Evolutionary conservation across 2,113 vertebrate genomes (phyloP).

Genomic region (Glaucidium brasilianum): DNA sequence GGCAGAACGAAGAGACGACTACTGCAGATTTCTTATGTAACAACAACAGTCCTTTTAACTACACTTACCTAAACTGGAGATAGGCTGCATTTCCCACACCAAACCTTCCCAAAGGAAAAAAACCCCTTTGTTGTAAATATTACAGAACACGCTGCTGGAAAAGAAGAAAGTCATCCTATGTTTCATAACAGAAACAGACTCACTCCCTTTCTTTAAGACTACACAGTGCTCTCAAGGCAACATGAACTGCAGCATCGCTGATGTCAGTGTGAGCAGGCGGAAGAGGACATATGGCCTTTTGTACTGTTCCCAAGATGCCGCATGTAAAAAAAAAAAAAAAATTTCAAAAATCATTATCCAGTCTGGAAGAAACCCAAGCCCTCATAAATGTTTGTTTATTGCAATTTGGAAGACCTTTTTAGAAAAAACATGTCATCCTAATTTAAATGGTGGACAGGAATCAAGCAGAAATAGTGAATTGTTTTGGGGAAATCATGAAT

Average conservation of each 20-base stretch:
- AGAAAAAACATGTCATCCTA: not conserved
- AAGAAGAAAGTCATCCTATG: not conserved
- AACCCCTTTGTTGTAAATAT: not conserved
- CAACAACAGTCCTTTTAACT: not conserved
- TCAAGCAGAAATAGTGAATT: not conserved
- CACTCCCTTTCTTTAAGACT: not conserved
- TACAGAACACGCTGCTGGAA: not conserved
- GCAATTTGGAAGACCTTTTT: not conserved
- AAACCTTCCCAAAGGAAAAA: not conserved
- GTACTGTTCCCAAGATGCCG: not conserved
- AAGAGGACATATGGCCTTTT: conserved; percentile 37
- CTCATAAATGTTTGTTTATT: not conserved
- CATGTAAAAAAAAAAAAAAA: not conserved
- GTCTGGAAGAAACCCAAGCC: conserved; percentile 10
- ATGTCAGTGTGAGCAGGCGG: conserved; percentile 5
- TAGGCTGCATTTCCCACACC: not conserved
- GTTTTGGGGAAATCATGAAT: not conserved
- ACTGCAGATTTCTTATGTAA: not conserved
- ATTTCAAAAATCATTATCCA: not conserved
- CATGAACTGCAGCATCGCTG: not conserved
- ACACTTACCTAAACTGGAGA: not conserved
- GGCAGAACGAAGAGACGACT: not conserved
- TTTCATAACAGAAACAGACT: not conserved
- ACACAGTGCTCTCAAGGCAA: not conserved
- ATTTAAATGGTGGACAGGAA: not conserved